Conservation (phyloP, 2,888 invertebrate genomes). For the Cyclophora albipunctata region DNA sequence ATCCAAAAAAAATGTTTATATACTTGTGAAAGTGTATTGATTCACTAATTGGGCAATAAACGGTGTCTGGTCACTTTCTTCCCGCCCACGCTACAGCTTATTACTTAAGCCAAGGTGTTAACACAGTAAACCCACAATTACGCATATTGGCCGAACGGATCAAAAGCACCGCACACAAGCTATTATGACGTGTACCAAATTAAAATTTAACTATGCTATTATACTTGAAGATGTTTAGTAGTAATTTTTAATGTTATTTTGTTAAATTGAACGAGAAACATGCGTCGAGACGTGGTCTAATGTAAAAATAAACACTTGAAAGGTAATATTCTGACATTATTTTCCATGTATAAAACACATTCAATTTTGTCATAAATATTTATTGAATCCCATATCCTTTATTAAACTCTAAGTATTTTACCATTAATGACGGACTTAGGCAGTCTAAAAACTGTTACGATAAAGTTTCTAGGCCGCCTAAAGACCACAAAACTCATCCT, state of each 20-base stretch:
- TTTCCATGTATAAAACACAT: too few species aligned
- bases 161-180: constrained; percentile 52
- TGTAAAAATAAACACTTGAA: too few species aligned
- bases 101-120: constrained; percentile 38
- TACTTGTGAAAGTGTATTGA: constrained; percentile 3
- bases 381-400: too few species aligned
- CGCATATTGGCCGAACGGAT: constrained; percentile 67
- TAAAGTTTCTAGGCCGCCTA: too few species aligned
- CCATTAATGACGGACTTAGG: too few species aligned
- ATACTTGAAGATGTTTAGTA: constrained; percentile 16
- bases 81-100: constrained; percentile 28
- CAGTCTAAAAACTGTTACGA: too few species aligned
- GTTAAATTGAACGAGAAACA: constrained; percentile 3
- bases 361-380: too few species aligned
- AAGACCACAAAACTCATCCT: too few species aligned
- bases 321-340: too few species aligned
- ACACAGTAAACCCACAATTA: constrained; percentile 68
- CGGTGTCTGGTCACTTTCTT: constrained; percentile 16
- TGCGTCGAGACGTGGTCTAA: too few species aligned
- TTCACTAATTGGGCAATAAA: constrained; percentile 13
- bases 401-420: too few species aligned
- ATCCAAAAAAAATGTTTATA: constrained; percentile 6
- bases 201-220: constrained; percentile 39
- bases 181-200: constrained; percentile 57
- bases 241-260: constrained; percentile 39